A percentile compares a stretch with the other conserved stretches of the same genome.
These are phyloP conservation scores for Branchipolynoe longqiensis DNA, from an alignment of 2,888 invertebrate species.

Conservation along the genomic window DNA sequence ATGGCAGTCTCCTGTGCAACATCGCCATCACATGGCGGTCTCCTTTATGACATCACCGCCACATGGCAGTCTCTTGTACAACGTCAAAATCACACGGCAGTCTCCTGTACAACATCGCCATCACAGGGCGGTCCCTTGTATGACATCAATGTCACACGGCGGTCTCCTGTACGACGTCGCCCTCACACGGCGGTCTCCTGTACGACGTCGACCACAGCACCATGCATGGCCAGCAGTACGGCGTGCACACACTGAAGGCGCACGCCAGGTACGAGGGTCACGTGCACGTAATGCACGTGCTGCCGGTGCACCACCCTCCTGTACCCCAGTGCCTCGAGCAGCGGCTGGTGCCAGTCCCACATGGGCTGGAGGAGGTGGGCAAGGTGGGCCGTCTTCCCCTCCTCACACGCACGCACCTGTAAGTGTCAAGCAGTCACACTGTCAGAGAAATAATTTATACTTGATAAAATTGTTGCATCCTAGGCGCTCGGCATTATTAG, in stretches of 20 bases:
- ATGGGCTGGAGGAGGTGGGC: constrained; percentile 14
- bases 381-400: background rate
- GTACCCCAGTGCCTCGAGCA: constrained; percentile 49
- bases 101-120: too few relatives aligned
- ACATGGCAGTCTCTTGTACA: too few relatives aligned
- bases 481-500: too few relatives aligned
- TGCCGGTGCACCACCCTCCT: constrained; percentile 36
- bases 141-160: too few relatives aligned
- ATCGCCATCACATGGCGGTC: too few relatives aligned
- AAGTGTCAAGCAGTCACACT: background rate
- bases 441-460: too few relatives aligned
- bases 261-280: background rate
- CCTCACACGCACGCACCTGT: background rate
- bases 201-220: constrained; percentile 18
- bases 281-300: constrained; percentile 22
- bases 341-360: constrained; percentile 34
- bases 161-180: too few relatives aligned
- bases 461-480: too few relatives aligned
- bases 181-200: constrained; percentile 33
- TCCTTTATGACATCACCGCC: too few relatives aligned
- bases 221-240: constrained; percentile 48
- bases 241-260: constrained; percentile 24
- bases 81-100: too few relatives aligned
- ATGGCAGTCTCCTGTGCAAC: too few relatives aligned
- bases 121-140: too few relatives aligned